Evolutionary conservation across 37 sponge, comb jelly and placozoan species (phyloP).

Genomic region (Hormiphora californensis): DNA sequence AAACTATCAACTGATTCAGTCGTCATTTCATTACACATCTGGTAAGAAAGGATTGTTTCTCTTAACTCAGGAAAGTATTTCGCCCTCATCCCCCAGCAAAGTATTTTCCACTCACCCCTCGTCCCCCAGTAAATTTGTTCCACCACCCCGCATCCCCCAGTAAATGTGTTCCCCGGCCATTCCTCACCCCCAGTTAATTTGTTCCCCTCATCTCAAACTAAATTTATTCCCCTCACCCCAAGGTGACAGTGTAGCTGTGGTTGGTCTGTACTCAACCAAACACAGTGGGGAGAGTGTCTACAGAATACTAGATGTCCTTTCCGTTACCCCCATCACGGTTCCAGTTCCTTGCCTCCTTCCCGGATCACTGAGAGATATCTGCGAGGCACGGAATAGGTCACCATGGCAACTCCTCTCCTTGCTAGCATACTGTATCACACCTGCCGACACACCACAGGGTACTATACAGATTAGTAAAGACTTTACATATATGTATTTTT

Average conservation of each 20-base stretch:
- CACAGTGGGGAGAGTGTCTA: not conserved
- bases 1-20: not conserved
- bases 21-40: no score
- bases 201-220: not conserved
- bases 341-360: conserved; percentile 27
- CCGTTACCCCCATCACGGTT: not conserved
- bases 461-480: no score
- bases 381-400: not conserved
- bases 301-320: not conserved
- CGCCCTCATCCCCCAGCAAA: no score
- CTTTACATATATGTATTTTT: no score
- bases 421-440: conserved; percentile 23
- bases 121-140: no score
- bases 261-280: not conserved
- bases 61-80: no score
- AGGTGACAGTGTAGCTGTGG: not conserved
- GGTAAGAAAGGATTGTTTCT: no score
- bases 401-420: conserved; percentile 47
- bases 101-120: no score
- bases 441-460: conserved; percentile 1
- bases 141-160: no score
- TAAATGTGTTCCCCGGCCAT: no score
- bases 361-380: not conserved
- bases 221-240: not conserved
- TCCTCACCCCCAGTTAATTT: not conserved